Conservation (phyloP, 2,888 invertebrate species). For the Mellilla xanthometata region DNA sequence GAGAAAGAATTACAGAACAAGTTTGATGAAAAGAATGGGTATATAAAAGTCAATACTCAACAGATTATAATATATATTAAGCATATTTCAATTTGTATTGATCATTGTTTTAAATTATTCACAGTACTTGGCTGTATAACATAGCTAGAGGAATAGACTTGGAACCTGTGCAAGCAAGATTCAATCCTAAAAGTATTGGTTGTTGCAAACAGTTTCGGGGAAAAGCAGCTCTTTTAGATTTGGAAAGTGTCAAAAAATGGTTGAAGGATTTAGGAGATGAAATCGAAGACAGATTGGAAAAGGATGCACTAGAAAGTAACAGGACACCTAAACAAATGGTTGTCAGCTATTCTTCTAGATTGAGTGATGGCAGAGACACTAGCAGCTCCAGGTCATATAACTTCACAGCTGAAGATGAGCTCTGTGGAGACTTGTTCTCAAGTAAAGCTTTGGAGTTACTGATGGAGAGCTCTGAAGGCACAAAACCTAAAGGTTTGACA, state of each 20-base stretch:
- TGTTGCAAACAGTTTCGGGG: constrained; percentile 97
- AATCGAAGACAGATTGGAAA: constrained; percentile 90
- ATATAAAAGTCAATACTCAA: constrained; percentile 22
- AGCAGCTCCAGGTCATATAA: constrained; percentile 85
- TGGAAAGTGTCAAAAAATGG: constrained; percentile 90
- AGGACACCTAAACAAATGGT: constrained; percentile 91
- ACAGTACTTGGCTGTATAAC: constrained; percentile 91
- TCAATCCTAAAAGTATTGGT: constrained; percentile 96
- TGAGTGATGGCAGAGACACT: constrained; percentile 77
- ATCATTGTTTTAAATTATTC: no score
- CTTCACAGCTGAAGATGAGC: constrained; percentile 80
- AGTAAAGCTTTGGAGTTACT: constrained; percentile 86
- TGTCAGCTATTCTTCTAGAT: constrained; percentile 85
- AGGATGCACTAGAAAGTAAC: constrained; percentile 91
- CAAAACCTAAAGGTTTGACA: constrained; percentile 61
- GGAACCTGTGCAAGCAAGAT: constrained; percentile 92
- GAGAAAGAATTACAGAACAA: constrained; percentile 87
- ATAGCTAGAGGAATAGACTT: constrained; percentile 93
- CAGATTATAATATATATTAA: neutral
- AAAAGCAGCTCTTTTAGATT: constrained; percentile 85
- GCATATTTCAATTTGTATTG: neutral
- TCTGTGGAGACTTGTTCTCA: constrained; percentile 87
- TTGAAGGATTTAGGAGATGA: constrained; percentile 90
- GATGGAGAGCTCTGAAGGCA: constrained; percentile 81
- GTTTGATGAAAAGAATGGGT: constrained; percentile 95